A percentile compares a stretch with the other conserved stretches of the same genome.
phyloP scores from a whole-genome alignment of 2,888 invertebrate genomes.

The Agriopis leucophaearia region DNA sequence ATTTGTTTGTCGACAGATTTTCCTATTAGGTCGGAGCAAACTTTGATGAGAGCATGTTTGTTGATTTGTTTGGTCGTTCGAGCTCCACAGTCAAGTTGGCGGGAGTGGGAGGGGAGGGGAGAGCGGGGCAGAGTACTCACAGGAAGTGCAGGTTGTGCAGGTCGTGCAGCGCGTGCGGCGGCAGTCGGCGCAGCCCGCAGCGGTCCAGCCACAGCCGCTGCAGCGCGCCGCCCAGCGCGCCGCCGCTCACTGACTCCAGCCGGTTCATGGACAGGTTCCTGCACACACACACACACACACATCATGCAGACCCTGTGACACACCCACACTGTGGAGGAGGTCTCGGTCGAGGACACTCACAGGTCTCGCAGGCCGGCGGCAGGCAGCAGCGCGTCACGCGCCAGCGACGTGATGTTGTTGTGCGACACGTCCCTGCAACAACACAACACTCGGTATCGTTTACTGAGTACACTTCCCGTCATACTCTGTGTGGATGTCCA shows the following conservation, averaged over 20 bases:
- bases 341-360: constrained; percentile 85
- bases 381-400: constrained; percentile 89
- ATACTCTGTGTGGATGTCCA: no score
- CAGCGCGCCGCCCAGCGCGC: constrained; percentile 88
- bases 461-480: no score
- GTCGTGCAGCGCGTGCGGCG: constrained; percentile 77
- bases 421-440: constrained; percentile 92
- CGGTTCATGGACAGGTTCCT: constrained; percentile 93
- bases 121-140: no score
- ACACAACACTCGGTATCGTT: constrained; percentile 15
- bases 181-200: constrained; percentile 86
- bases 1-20: no score
- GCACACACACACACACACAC: constrained; percentile 57
- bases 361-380: constrained; percentile 90
- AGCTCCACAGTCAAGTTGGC: no score
- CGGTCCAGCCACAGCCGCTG: constrained; percentile 88
- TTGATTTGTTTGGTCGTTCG: background rate
- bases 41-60: background rate
- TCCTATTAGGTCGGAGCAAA: background rate
- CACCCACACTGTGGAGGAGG: no score
- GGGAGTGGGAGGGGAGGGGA: no score
- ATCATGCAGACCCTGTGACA: no score
- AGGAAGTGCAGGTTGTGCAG: constrained; percentile 74
- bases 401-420: constrained; percentile 92
- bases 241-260: constrained; percentile 88